Conservation (phyloP, 1,140 invertebrate species). For the Lepidurus couesii region DNA sequence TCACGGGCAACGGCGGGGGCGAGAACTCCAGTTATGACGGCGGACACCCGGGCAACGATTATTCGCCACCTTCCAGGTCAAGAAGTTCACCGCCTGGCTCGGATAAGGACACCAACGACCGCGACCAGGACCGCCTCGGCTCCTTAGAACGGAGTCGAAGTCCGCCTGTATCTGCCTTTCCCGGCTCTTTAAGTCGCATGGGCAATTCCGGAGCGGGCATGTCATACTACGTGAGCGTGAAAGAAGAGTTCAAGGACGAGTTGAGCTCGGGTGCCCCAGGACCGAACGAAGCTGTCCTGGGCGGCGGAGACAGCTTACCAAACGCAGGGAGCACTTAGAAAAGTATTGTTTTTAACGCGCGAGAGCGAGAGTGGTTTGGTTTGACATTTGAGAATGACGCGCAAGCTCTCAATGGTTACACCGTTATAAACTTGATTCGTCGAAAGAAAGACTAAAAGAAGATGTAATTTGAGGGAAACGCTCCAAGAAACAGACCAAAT, state of each 20-base stretch:
- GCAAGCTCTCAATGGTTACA: neutral
- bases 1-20: neutral
- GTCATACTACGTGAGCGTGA: neutral
- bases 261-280: neutral
- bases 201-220: neutral
- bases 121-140: neutral
- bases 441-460: neutral
- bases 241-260: constrained; percentile 10
- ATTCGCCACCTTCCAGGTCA: constrained; percentile 24
- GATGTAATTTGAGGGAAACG: neutral
- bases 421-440: neutral
- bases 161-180: neutral
- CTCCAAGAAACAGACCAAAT: constrained; percentile 9
- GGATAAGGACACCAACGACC: neutral
- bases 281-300: neutral
- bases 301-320: neutral
- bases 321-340: constrained; percentile 3
- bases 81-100: constrained; percentile 9
- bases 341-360: neutral
- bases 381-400: neutral
- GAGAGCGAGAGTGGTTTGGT: neutral
- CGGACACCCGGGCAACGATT: constrained; percentile 23
- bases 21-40: constrained; percentile 27
- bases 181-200: neutral
- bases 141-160: neutral